A percentile compares a stretch with the other conserved stretches of the same genome.
Evolutionary conservation across 1,140 invertebrate species (phyloP).

Genomic region (Eumaeus atala): DNA sequence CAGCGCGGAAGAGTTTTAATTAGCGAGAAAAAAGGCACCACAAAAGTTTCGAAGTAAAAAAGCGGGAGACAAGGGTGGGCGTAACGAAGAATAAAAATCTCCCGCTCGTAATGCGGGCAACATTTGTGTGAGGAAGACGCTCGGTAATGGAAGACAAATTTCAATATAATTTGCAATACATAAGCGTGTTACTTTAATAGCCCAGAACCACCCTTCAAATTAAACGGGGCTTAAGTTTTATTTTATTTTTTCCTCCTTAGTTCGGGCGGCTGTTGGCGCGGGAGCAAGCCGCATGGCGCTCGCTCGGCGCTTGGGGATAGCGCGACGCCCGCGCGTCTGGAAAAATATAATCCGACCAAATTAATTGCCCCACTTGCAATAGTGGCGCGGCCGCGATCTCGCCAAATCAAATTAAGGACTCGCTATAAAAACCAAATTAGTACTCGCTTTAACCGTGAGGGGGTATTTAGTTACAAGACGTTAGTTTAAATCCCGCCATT

Average conservation of each 20-base stretch:
- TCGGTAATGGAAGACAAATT: slow-evolving; percentile 74
- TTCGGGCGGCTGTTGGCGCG: slow-evolving; percentile 33
- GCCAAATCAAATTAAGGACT: slow-evolving; percentile 75
- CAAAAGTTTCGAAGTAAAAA: slow-evolving; percentile 70
- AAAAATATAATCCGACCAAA: slow-evolving; percentile 75
- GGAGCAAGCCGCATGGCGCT: slow-evolving; percentile 23
- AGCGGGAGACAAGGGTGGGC: slow-evolving; percentile 69
- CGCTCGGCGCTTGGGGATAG: slow-evolving; percentile 32
- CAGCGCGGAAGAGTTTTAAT: slow-evolving; percentile 74
- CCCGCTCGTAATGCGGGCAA: slow-evolving; percentile 70
- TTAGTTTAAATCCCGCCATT: slow-evolving; percentile 75
- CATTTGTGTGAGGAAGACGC: slow-evolving; percentile 73
- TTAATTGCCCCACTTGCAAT: slow-evolving; percentile 73
- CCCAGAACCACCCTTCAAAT: slow-evolving; percentile 75
- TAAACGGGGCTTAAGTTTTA: slow-evolving; percentile 75
- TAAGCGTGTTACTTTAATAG: slow-evolving; percentile 77
- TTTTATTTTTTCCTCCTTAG: slow-evolving; percentile 69
- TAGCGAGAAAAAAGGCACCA: slow-evolving; percentile 71
- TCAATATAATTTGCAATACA: slow-evolving; percentile 76
- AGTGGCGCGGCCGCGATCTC: slow-evolving; percentile 68
- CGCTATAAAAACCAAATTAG: slow-evolving; percentile 77
- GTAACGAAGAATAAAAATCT: slow-evolving; percentile 68
- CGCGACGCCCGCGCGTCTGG: slow-evolving; percentile 47
- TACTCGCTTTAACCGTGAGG: slow-evolving; percentile 74
- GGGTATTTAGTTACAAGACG: slow-evolving; percentile 75